Conservation (phyloP, 2,797 vertebrate species). For the Hozukius guyotensis region DNA sequence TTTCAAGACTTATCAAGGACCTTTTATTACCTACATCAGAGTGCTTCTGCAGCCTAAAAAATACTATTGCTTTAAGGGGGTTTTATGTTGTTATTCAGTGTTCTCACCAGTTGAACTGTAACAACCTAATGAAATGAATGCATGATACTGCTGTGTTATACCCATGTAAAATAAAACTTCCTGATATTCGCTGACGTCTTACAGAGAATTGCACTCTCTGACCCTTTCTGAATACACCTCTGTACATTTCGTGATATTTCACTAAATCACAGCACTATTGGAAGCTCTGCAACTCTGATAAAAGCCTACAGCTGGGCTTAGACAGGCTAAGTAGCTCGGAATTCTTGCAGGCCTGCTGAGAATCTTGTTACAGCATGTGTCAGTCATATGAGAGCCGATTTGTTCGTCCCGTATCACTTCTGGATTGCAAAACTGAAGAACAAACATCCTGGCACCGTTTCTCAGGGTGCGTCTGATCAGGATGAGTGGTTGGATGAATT, state of each 20-base stretch:
- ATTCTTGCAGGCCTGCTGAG: neutral
- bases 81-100: neutral
- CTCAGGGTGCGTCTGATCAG: neutral
- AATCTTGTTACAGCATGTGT: constrained; percentile 21
- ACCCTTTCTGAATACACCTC: neutral
- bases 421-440: neutral
- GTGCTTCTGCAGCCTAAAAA: neutral
- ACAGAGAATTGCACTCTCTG: neutral
- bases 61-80: too few relatives aligned
- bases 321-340: constrained; percentile 2
- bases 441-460: neutral
- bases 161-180: neutral
- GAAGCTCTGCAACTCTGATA: neutral
- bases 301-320: neutral
- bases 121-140: neutral
- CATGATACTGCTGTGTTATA: neutral
- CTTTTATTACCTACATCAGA: neutral
- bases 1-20: neutral
- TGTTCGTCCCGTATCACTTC: neutral
- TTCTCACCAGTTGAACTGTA: neutral
- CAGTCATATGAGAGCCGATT: neutral
- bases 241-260: neutral
- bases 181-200: neutral
- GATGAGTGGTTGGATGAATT: constrained; percentile 1
- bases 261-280: neutral